Conservation (phyloP, 2,797 vertebrate genomes). For the Periophthalmus magnuspinnatus region DNA sequence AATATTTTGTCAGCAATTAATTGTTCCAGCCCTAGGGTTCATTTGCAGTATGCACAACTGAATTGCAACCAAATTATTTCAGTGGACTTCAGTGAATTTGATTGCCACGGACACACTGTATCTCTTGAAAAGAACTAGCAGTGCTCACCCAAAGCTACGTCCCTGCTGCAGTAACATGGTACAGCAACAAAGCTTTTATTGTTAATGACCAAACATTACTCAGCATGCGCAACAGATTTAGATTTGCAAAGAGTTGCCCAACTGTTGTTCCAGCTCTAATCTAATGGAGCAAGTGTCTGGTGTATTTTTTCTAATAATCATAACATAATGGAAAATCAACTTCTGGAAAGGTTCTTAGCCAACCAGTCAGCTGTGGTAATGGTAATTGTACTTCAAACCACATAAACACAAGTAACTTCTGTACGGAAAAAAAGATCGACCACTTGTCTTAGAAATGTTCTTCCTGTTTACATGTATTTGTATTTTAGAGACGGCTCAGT, state of each 20-base stretch:
- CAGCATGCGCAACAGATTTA: slow-evolving; percentile 56
- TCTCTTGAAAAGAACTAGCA: slow-evolving; percentile 10
- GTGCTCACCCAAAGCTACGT: slow-evolving; percentile 36
- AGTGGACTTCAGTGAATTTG: slow-evolving; percentile 11
- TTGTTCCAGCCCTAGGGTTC: slow-evolving; percentile 10
- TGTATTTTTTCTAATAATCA: slow-evolving; percentile 18
- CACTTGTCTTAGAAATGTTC: neutral
- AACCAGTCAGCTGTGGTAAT: neutral
- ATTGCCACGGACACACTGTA: slow-evolving; percentile 16
- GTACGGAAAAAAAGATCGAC: neutral
- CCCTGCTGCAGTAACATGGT: slow-evolving; percentile 42
- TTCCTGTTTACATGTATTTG: neutral
- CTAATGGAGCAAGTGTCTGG: slow-evolving; percentile 18
- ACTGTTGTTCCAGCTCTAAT: slow-evolving; percentile 23
- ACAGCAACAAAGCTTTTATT: slow-evolving; percentile 48
- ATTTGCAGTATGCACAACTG: slow-evolving; percentile 7
- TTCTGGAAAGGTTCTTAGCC: neutral
- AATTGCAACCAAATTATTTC: slow-evolving; percentile 2
- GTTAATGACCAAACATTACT: slow-evolving; percentile 50
- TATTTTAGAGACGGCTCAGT: neutral
- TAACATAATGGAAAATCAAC: neutral
- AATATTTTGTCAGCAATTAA: slow-evolving; percentile 5
- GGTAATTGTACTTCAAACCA: neutral
- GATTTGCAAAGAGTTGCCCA: slow-evolving; percentile 38
- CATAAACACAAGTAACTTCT: neutral